Evolutionary conservation across 2,113 vertebrate species (phyloP).

Genomic region (Dendropsophus ebraccatus): DNA sequence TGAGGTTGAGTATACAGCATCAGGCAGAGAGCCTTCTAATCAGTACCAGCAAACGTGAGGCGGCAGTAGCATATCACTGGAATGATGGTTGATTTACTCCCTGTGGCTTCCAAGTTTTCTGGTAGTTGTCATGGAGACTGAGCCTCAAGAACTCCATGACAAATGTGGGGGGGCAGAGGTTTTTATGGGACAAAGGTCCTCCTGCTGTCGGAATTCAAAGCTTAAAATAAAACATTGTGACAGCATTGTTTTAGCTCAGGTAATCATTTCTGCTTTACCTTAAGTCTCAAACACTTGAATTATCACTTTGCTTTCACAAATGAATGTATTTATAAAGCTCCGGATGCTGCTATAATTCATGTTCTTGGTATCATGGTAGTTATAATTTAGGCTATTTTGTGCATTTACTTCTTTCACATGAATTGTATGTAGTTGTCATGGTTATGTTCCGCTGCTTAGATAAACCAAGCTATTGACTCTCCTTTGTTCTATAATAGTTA

Average conservation of each 20-base stretch:
- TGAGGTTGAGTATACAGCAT: no score
- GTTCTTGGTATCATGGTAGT: constrained; percentile 45
- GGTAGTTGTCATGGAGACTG: constrained; percentile 43
- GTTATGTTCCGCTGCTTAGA: constrained; percentile 45
- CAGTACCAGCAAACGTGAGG: constrained; percentile 42
- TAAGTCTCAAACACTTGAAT: constrained; percentile 49
- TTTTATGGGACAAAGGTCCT: constrained; percentile 52
- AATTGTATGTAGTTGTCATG: constrained; percentile 58
- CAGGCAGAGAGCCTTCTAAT: constrained; percentile 46
- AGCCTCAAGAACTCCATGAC: constrained; percentile 41
- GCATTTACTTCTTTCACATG: constrained; percentile 50
- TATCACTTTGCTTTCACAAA: constrained; percentile 45
- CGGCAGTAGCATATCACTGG: constrained; percentile 40
- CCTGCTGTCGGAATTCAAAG: constrained; percentile 55
- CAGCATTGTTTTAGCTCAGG: constrained; percentile 54
- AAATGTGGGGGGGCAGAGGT: constrained; percentile 40
- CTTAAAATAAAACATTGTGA: constrained; percentile 54
- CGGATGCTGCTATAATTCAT: constrained; percentile 45
- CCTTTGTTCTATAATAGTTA: constrained; percentile 43
- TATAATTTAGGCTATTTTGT: constrained; percentile 53
- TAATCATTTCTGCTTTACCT: constrained; percentile 45
- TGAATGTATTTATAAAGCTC: constrained; percentile 19
- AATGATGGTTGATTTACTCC: constrained; percentile 44
- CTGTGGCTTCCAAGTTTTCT: constrained; percentile 51
- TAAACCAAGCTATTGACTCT: constrained; percentile 42